A percentile compares a stretch with the other conserved stretches of the same genome.
These are phyloP conservation scores for Argyrosomus regius DNA, from an alignment of 2,797 vertebrate genomes.

Conservation along the genomic window DNA sequence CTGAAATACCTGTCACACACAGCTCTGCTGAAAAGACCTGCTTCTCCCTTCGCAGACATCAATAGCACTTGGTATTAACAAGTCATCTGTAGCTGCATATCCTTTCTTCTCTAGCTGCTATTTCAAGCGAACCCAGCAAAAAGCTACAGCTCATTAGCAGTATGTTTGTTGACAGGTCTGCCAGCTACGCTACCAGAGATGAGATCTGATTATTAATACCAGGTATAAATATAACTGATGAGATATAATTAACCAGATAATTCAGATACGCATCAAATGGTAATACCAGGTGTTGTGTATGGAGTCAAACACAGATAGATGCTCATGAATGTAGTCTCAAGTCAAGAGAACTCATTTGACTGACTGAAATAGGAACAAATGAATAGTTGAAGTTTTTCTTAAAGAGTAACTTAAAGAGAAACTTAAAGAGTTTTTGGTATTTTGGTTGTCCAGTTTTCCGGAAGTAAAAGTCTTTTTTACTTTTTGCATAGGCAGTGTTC, in stretches of 20 bases:
- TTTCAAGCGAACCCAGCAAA: neutral
- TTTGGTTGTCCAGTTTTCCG: neutral
- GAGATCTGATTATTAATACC: neutral
- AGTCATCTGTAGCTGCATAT: neutral
- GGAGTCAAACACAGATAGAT: neutral
- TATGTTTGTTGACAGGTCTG: neutral
- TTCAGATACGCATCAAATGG: neutral
- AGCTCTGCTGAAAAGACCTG: neutral
- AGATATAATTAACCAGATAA: neutral
- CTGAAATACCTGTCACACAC: neutral
- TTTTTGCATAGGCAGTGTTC: neutral
- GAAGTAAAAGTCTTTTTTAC: neutral
- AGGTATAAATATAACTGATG: too few relatives aligned
- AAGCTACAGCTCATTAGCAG: neutral
- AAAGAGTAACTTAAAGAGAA: too few relatives aligned
- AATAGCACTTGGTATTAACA: neutral
- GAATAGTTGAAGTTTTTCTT: neutral
- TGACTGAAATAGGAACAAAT: neutral
- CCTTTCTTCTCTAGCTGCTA: neutral
- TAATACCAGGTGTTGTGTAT: neutral
- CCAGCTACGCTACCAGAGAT: too few relatives aligned
- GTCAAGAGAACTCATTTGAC: neutral
- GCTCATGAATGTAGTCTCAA: neutral
- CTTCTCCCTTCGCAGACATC: neutral
- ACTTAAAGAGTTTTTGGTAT: neutral